Conservation (phyloP, 1,140 invertebrate species). For the Papilio polytes region DNA sequence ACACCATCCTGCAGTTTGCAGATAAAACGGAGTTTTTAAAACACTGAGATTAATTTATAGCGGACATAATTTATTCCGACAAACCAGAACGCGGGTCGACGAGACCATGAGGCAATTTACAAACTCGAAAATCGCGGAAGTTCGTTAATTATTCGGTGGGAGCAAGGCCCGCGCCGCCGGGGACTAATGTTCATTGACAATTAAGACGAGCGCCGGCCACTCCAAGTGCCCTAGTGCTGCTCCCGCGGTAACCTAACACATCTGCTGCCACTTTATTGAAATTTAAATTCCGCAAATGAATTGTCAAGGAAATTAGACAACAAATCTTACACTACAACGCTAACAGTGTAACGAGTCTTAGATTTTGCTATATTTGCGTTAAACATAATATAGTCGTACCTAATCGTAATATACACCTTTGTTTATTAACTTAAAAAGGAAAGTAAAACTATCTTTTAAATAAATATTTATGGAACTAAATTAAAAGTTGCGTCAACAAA, state of each 20-base stretch:
- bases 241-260: constrained; percentile 50
- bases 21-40: constrained; percentile 70
- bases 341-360: background rate
- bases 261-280: constrained; percentile 2
- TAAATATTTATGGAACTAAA: background rate
- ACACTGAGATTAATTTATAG: constrained; percentile 78
- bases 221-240: constrained; percentile 68
- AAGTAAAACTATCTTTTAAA: background rate
- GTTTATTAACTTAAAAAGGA: too few relatives aligned
- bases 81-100: constrained; percentile 75
- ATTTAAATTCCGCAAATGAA: constrained; percentile 19
- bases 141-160: constrained; percentile 81
- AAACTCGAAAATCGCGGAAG: constrained; percentile 83
- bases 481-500: background rate
- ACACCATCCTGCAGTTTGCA: constrained; percentile 55
- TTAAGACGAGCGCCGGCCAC: constrained; percentile 74
- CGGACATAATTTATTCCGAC: constrained; percentile 78
- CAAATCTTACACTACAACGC: background rate
- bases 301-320: background rate
- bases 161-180: constrained; percentile 61
- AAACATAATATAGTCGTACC: too few relatives aligned
- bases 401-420: too few relatives aligned
- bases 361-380: too few relatives aligned
- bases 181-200: constrained; percentile 81
- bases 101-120: constrained; percentile 81